Conservation (phyloP, 2,113 vertebrate genomes). For the Oxygymnocypris stewartii region DNA sequence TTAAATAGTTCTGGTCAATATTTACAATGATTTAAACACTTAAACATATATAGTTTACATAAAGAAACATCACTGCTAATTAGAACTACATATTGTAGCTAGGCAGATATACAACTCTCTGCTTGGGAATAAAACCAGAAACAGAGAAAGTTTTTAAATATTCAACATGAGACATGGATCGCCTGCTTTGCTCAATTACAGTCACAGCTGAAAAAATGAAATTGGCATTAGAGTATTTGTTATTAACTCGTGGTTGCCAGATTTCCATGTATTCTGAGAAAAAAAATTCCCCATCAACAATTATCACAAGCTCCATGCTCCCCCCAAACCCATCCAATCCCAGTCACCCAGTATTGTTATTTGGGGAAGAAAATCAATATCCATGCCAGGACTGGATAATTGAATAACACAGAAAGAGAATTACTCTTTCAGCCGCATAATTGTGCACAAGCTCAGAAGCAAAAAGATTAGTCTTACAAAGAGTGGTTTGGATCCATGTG, state of each 20-base stretch:
- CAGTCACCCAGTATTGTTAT: slow-evolving; percentile 45
- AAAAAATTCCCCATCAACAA: slow-evolving; percentile 40
- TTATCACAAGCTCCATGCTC: slow-evolving; percentile 20
- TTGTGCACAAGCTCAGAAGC: slow-evolving; percentile 44
- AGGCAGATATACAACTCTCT: neutral
- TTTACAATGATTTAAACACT: neutral
- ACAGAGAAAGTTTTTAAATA: neutral
- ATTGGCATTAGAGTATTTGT: neutral
- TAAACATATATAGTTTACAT: neutral
- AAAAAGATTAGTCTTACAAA: slow-evolving; percentile 52
- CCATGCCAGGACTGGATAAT: slow-evolving; percentile 45
- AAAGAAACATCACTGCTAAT: neutral
- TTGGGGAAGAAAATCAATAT: slow-evolving; percentile 48
- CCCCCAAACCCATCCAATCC: neutral
- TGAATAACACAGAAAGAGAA: slow-evolving; percentile 48
- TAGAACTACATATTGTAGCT: neutral
- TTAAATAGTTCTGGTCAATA: neutral
- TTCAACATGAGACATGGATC: neutral
- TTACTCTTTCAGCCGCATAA: slow-evolving; percentile 38
- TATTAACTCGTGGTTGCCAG: slow-evolving; percentile 27
- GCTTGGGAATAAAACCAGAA: neutral
- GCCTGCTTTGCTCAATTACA: slow-evolving; percentile 1
- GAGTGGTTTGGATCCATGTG: slow-evolving; percentile 31
- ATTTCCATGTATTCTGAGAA: neutral
- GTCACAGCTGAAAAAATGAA: neutral